Evolutionary conservation across 2,888 invertebrate genomes (phyloP).

Genomic region (Linnaemya vulpina): DNA sequence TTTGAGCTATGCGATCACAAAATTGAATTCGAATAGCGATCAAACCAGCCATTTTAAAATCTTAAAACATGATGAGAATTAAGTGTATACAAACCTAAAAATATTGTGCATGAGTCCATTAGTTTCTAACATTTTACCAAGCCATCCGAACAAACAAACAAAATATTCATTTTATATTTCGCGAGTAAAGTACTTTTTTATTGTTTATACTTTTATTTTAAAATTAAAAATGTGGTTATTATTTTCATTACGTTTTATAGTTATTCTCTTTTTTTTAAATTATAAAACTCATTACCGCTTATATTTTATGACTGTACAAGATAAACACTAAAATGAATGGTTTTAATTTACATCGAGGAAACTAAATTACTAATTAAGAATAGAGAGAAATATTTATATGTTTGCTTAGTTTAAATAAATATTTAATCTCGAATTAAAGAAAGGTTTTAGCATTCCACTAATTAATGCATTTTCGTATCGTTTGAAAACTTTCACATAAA

Average conservation of each 20-base stretch:
- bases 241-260: slow-evolving; percentile 45
- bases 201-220: slow-evolving; percentile 44
- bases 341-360: slow-evolving; percentile 45
- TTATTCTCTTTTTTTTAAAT: slow-evolving; percentile 17
- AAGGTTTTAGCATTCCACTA: neutral
- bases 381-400: slow-evolving; percentile 8
- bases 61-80: too few relatives aligned
- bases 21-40: too few relatives aligned
- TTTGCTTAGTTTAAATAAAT: slow-evolving; percentile 5
- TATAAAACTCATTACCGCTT: slow-evolving; percentile 58
- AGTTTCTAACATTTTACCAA: too few relatives aligned
- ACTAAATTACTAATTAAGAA: slow-evolving; percentile 13
- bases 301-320: slow-evolving; percentile 61
- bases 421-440: slow-evolving; percentile 19
- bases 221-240: slow-evolving; percentile 45
- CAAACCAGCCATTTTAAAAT: too few relatives aligned
- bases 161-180: slow-evolving; percentile 32
- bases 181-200: slow-evolving; percentile 53
- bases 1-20: too few relatives aligned
- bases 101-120: too few relatives aligned
- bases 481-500: neutral
- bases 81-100: too few relatives aligned
- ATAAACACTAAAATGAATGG: slow-evolving; percentile 41
- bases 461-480: neutral
- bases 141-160: neutral